phyloP scores from a whole-genome alignment of 1,140 invertebrate genomes.

The Steinernema feltiae region DNA sequence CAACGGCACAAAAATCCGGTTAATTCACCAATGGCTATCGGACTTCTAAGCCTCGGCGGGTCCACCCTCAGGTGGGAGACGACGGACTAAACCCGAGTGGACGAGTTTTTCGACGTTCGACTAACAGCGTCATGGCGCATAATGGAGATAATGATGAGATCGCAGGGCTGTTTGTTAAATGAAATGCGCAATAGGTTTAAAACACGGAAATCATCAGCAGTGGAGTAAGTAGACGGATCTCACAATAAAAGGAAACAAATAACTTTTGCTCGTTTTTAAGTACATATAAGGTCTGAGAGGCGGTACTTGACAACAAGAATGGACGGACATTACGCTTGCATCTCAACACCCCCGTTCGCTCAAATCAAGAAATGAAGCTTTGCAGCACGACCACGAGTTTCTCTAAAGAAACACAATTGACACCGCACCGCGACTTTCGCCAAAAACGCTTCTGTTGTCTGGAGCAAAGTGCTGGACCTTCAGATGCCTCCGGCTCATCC shows the following conservation, averaged over 20 bases:
- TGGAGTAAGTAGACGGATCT: no score
- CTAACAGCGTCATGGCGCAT: background rate
- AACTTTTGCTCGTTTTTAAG: no score
- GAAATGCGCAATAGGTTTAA: no score
- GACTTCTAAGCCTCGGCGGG: background rate
- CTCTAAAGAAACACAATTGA: background rate
- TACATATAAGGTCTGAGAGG: no score
- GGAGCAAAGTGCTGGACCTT: background rate
- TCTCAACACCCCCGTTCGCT: no score
- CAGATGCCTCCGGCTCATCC: background rate
- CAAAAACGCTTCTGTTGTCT: slow-evolving; percentile 1
- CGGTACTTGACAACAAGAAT: no score
- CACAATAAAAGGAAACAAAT: no score
- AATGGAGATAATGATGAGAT: background rate
- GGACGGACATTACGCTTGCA: no score
- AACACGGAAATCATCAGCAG: no score
- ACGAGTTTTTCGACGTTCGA: background rate
- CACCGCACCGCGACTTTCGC: background rate
- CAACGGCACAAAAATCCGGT: slow-evolving; percentile 4
- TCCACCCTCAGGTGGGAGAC: background rate
- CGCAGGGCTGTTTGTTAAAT: no score
- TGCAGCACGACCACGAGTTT: background rate
- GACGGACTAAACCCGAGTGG: background rate
- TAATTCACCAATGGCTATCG: background rate
- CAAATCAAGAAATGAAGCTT: background rate